Evolutionary conservation across 2,797 vertebrate genomes (phyloP).

Genomic region (Pyrocephalus nanus): DNA sequence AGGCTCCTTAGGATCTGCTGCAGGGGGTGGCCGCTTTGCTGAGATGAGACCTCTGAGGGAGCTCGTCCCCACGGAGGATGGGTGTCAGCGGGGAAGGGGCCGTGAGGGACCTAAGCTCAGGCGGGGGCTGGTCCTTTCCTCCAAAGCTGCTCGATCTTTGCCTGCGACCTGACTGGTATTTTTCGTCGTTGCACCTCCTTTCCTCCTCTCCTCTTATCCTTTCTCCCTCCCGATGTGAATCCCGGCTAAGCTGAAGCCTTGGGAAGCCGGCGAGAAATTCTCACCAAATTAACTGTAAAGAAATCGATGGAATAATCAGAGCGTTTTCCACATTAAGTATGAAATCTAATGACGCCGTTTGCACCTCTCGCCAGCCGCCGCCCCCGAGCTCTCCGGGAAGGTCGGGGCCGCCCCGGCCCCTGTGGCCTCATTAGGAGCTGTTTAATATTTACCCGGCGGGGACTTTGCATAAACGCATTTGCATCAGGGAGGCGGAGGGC

Average conservation of each 20-base stretch:
- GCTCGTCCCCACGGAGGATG: no score
- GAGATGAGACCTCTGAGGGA: background rate
- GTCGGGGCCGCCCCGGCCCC: conserved; percentile 4
- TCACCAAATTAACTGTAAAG: conserved; percentile 67
- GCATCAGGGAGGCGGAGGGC: background rate
- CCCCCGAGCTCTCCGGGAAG: background rate
- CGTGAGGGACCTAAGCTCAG: background rate
- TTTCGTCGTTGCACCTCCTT: background rate
- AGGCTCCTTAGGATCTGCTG: background rate
- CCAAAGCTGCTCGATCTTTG: background rate
- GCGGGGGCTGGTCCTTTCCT: background rate
- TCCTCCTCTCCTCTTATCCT: background rate
- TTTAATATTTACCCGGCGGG: conserved; percentile 20
- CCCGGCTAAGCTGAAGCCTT: background rate
- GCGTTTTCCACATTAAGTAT: conserved; percentile 56
- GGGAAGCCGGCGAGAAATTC: conserved; percentile 30
- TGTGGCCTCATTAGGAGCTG: conserved; percentile 60
- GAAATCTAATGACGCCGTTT: conserved; percentile 8
- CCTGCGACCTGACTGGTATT: background rate
- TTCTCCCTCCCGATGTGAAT: background rate
- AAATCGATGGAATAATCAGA: conserved; percentile 63
- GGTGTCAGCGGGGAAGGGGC: background rate
- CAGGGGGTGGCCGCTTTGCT: background rate
- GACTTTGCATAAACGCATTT: conserved; percentile 43
- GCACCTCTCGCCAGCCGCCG: background rate